These are phyloP conservation scores for Malurus splendens DNA, from an alignment of 2,797 vertebrate genomes.

Conservation along the genomic window DNA sequence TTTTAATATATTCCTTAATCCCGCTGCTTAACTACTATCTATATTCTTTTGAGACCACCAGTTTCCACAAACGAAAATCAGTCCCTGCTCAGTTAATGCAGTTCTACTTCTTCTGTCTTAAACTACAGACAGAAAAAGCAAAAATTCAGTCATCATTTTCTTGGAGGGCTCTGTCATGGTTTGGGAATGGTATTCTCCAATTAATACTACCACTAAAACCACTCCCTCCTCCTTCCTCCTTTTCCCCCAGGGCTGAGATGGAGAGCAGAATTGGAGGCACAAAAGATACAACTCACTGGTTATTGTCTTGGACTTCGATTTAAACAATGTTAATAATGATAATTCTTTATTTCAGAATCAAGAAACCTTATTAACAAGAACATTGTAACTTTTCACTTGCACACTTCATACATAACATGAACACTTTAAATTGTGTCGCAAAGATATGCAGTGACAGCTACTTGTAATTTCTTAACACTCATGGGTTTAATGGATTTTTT, in stretches of 20 bases:
- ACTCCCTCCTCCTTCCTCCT: no score
- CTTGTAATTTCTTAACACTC: neutral
- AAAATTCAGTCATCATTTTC: neutral
- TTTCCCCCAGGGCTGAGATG: accelerated
- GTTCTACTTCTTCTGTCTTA: neutral
- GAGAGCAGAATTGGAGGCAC: neutral
- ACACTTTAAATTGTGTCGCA: neutral
- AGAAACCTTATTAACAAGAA: neutral
- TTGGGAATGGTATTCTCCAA: neutral
- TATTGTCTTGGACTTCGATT: neutral
- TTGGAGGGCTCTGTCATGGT: neutral
- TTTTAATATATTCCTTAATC: neutral
- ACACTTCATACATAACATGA: neutral
- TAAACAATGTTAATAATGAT: neutral
- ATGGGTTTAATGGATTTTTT: neutral
- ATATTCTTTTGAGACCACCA: neutral
- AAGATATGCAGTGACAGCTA: neutral
- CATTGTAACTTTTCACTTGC: no score
- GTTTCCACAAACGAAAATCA: neutral
- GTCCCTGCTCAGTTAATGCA: neutral
- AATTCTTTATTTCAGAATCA: neutral
- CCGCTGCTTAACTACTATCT: accelerated
- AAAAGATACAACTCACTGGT: neutral
- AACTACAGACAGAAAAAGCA: neutral
- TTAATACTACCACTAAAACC: neutral